A percentile compares a stretch with the other conserved stretches of the same genome.
These are phyloP conservation scores for Platichthys flesus DNA, from an alignment of 2,113 vertebrate genomes.

Conservation along the genomic window DNA sequence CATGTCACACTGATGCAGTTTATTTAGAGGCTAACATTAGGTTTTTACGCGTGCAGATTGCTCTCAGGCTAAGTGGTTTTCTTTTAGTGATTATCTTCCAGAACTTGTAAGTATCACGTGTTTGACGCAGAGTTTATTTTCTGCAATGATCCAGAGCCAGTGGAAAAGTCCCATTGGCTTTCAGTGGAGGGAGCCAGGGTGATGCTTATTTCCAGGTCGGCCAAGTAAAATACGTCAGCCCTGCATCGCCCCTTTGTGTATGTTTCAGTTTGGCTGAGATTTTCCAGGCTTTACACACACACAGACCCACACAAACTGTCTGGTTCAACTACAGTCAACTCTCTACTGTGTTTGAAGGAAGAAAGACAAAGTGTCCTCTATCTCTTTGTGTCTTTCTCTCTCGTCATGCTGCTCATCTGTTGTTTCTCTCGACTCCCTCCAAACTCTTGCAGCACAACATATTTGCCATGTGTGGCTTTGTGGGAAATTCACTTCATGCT, in stretches of 20 bases:
- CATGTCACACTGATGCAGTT: no score
- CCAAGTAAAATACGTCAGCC: neutral
- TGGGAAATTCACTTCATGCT: conserved; percentile 9
- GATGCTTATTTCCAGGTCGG: neutral
- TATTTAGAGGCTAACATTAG: no score
- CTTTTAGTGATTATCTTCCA: no score
- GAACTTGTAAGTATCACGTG: no score
- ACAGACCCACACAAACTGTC: neutral
- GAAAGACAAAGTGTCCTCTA: neutral
- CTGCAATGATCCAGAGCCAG: no score
- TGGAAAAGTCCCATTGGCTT: neutral
- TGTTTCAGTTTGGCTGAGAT: neutral
- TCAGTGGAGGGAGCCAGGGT: neutral
- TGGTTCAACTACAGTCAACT: neutral
- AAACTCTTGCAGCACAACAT: neutral
- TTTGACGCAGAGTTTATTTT: no score
- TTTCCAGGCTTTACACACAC: neutral
- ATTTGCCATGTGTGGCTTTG: conserved; percentile 39
- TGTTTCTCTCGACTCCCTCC: neutral
- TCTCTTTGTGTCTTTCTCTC: neutral
- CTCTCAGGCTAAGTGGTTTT: no score
- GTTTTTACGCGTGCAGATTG: no score
- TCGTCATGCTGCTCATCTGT: neutral
- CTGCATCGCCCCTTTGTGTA: neutral
- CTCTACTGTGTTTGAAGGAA: neutral